These are phyloP conservation scores for Tinea trinotella DNA, from an alignment of 2,888 invertebrate genomes.

Conservation along the genomic window DNA sequence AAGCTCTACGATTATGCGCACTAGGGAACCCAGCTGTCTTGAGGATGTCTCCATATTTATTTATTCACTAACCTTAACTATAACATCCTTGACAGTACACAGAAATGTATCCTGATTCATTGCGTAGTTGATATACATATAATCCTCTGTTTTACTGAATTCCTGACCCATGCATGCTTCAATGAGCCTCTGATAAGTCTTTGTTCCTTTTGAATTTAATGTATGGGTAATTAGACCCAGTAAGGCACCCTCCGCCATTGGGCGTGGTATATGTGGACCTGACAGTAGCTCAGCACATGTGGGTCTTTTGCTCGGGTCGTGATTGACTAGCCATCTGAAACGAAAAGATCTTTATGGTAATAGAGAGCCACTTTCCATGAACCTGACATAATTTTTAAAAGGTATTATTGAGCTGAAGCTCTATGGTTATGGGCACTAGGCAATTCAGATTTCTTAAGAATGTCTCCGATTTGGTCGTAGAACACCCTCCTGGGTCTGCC, in stretches of 20 bases:
- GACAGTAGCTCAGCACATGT: slow-evolving; percentile 87
- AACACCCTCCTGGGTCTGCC: too few species aligned
- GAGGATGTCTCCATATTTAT: too few species aligned
- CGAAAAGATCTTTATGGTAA: slow-evolving; percentile 17
- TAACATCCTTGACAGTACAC: slow-evolving; percentile 36
- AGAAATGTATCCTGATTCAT: slow-evolving; percentile 32
- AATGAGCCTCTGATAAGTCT: slow-evolving; percentile 41
- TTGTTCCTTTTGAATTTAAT: slow-evolving; percentile 63
- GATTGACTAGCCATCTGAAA: slow-evolving; percentile 82
- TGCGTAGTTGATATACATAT: slow-evolving; percentile 77
- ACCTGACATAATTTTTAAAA: too few species aligned
- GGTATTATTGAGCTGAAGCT: too few species aligned
- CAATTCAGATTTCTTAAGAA: too few species aligned
- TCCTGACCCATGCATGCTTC: slow-evolving; percentile 61
- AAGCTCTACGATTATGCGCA: too few species aligned
- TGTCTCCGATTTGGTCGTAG: too few species aligned
- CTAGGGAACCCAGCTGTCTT: too few species aligned
- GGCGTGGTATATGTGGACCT: slow-evolving; percentile 88
- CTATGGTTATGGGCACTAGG: too few species aligned
- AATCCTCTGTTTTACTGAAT: slow-evolving; percentile 78
- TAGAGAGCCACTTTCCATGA: too few species aligned
- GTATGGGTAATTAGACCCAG: slow-evolving; percentile 87
- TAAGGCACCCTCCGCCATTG: slow-evolving; percentile 88
- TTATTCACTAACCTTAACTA: slow-evolving; percentile 35
- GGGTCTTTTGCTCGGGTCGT: slow-evolving; percentile 87